These are phyloP conservation scores for Anagyrus pseudococci DNA, from an alignment of 2,888 invertebrate species.

Conservation along the genomic window DNA sequence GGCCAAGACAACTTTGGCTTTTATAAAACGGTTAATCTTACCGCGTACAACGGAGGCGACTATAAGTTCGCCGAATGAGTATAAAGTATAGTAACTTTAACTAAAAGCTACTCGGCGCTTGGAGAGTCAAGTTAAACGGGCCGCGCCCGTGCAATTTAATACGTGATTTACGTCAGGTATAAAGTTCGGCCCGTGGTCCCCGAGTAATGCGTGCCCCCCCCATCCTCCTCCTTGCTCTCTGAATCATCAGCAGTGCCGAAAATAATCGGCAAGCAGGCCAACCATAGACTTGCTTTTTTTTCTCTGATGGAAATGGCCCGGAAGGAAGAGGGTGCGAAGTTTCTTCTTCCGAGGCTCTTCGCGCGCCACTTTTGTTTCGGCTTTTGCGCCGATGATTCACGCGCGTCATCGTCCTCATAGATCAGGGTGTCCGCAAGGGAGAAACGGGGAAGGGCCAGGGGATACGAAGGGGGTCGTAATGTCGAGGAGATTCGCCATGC, in stretches of 20 bases:
- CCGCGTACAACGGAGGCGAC: conserved; percentile 12
- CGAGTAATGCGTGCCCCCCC: too few relatives aligned
- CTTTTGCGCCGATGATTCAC: conserved; percentile 19
- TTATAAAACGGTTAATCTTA: conserved; percentile 27
- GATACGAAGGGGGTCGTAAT: neutral
- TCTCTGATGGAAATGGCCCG: conserved; percentile 46
- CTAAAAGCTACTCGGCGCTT: conserved; percentile 20
- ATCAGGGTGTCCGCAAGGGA: too few relatives aligned
- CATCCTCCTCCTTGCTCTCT: neutral
- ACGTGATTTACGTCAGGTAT: conserved; percentile 36
- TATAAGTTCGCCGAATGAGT: conserved; percentile 30
- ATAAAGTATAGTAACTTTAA: conserved; percentile 26
- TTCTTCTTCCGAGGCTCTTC: too few relatives aligned
- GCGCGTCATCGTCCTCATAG: neutral
- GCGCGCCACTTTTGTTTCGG: neutral
- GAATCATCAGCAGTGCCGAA: conserved; percentile 27
- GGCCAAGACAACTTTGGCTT: too few relatives aligned
- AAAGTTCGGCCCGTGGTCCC: conserved; percentile 21
- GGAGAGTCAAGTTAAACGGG: conserved; percentile 24
- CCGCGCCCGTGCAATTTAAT: conserved; percentile 29
- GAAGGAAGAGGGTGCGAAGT: conserved; percentile 43
- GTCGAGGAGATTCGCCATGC: conserved; percentile 3
- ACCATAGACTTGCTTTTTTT: conserved; percentile 42
- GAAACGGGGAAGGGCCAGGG: neutral
- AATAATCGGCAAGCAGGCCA: conserved; percentile 32